Evolutionary conservation across 2,888 invertebrate genomes (phyloP).

Genomic region (Andrena minutula): DNA sequence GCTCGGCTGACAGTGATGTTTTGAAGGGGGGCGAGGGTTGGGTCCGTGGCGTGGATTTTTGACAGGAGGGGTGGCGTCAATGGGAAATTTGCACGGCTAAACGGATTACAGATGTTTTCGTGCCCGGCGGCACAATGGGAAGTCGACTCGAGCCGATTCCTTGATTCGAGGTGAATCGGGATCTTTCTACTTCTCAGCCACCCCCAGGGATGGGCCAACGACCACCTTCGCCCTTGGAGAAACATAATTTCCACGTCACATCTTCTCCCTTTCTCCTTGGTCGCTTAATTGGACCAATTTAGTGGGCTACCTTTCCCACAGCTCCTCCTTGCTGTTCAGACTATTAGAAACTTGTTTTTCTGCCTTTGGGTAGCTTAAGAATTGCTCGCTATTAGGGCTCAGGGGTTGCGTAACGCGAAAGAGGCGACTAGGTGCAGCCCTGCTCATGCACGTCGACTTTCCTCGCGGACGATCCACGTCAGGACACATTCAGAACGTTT

Average conservation of each 20-base stretch:
- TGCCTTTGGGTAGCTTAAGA: background rate
- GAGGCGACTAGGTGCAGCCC: conserved; percentile 12
- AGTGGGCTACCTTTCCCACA: too few relatives aligned
- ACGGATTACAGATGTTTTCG: conserved; percentile 85
- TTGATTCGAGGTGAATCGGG: conserved; percentile 68
- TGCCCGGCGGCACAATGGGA: conserved; percentile 64
- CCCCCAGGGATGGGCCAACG: conserved; percentile 8
- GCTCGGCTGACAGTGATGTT: background rate
- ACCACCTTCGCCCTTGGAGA: background rate
- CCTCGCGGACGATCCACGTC: conserved; percentile 43
- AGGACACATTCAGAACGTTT: conserved; percentile 65
- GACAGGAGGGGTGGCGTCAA: conserved; percentile 73
- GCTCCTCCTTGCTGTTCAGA: background rate
- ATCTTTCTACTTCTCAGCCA: conserved; percentile 27
- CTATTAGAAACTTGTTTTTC: background rate
- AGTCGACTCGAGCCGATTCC: conserved; percentile 69
- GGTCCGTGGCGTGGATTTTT: conserved; percentile 60
- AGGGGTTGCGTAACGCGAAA: background rate
- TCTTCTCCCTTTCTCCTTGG: background rate
- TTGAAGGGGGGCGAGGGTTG: conserved; percentile 31
- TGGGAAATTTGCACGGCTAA: conserved; percentile 84
- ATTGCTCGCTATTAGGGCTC: background rate
- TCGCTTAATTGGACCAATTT: background rate
- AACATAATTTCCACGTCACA: background rate
- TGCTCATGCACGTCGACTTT: conserved; percentile 42